These are phyloP conservation scores for Equus przewalskii DNA, from an alignment of 2,113 vertebrate species.

Conservation along the genomic window DNA sequence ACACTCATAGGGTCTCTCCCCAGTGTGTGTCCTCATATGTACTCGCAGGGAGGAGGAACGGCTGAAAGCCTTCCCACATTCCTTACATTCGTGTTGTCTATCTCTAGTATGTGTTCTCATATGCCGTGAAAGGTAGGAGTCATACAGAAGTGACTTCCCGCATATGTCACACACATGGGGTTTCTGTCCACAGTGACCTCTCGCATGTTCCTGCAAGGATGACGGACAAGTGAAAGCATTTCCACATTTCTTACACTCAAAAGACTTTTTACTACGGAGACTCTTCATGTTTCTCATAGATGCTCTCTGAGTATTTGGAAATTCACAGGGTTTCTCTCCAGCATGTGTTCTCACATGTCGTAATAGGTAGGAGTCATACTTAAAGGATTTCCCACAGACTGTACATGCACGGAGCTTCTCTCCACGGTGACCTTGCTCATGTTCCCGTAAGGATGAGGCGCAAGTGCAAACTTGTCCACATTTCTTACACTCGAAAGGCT, in stretches of 20 bases:
- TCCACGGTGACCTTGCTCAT: neutral
- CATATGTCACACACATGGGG: neutral
- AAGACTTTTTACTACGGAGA: neutral
- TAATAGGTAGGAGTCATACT: neutral
- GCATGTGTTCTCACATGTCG: neutral
- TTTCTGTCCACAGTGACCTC: neutral
- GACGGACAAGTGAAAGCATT: neutral
- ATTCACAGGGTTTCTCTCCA: too few species aligned
- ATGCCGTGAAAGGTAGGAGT: conserved; percentile 36
- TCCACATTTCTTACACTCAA: neutral
- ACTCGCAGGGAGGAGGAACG: neutral
- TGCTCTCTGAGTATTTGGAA: neutral
- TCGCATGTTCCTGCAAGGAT: neutral
- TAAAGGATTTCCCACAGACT: neutral
- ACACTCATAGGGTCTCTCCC: conserved; percentile 27
- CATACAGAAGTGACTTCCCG: conserved; percentile 17
- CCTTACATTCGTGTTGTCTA: neutral
- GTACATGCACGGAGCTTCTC: neutral
- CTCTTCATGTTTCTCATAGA: neutral
- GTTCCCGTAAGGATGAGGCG: neutral
- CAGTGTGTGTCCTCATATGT: conserved; percentile 12
- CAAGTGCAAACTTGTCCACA: neutral
- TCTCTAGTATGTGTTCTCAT: neutral
- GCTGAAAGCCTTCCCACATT: conserved; percentile 70
- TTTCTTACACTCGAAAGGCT: neutral